phyloP scores from a whole-genome alignment of 1,140 invertebrate genomes.

The Neomicropteryx cornuta region DNA sequence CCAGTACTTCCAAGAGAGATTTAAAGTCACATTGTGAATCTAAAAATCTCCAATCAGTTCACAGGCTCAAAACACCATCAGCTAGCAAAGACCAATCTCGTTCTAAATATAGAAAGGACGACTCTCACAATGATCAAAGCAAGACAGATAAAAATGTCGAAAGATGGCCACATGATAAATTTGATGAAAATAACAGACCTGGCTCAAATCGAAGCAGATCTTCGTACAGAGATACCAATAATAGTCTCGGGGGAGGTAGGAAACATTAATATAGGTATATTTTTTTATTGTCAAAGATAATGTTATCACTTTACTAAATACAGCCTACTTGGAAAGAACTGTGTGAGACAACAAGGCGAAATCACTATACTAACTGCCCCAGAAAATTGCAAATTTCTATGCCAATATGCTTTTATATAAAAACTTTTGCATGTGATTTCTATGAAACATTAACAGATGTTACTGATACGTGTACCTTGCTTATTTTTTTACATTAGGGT shows the following conservation, averaged over 20 bases:
- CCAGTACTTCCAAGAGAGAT: too few relatives aligned
- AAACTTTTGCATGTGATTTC: background rate
- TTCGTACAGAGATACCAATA: slow-evolving; percentile 13
- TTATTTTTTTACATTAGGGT: too few relatives aligned
- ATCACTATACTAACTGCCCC: background rate
- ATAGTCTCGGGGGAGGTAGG: slow-evolving; percentile 9
- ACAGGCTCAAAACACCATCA: too few relatives aligned
- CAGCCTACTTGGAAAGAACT: too few relatives aligned
- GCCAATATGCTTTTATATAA: background rate
- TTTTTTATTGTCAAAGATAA: slow-evolving; percentile 3
- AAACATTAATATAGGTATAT: background rate
- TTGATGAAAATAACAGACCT: slow-evolving; percentile 16
- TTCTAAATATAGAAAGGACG: background rate
- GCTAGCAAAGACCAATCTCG: background rate
- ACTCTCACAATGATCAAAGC: background rate
- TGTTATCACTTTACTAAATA: too few relatives aligned
- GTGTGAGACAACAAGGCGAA: background rate
- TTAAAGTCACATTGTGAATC: too few relatives aligned
- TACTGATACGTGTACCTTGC: too few relatives aligned
- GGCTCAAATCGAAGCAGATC: slow-evolving; percentile 5
- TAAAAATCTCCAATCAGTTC: too few relatives aligned
- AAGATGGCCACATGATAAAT: slow-evolving; percentile 32
- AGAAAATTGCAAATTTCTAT: background rate
- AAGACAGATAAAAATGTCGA: slow-evolving; percentile 13
- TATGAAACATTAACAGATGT: background rate